Percentiles rank a stretch among this genome's conserved stretches.
phyloP scores from a whole-genome alignment of 2,888 invertebrate species.

The Lithosia quadra region DNA sequence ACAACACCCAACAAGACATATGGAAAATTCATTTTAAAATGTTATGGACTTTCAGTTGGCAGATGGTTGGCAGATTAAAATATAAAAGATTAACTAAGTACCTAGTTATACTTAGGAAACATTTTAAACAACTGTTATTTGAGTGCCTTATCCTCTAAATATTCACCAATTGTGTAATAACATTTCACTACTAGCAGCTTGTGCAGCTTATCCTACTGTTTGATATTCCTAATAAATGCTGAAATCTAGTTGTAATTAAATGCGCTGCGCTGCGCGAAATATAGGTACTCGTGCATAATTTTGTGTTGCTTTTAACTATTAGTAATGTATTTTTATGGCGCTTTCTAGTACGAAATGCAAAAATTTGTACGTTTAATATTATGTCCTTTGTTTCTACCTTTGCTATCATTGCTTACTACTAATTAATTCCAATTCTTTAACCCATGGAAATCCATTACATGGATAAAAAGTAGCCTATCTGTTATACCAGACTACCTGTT shows the following conservation, averaged over 20 bases:
- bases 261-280: background rate
- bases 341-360: background rate
- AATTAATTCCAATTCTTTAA: too few species aligned
- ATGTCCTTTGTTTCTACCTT: background rate
- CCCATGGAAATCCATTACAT: too few species aligned
- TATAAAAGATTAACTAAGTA: too few species aligned
- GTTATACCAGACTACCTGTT: too few species aligned
- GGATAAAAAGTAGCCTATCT: too few species aligned
- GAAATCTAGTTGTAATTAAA: background rate
- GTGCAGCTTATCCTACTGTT: background rate
- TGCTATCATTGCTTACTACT: background rate
- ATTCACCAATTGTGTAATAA: background rate
- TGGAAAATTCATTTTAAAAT: background rate
- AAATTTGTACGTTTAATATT: background rate
- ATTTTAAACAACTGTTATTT: background rate
- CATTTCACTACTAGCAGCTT: background rate
- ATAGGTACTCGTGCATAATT: background rate
- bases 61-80: too few species aligned
- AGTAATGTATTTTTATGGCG: background rate
- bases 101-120: background rate
- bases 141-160: background rate
- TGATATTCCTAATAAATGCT: background rate
- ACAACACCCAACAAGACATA: background rate
- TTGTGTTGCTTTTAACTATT: background rate
- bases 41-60: background rate